Conservation (phyloP, 2,888 invertebrate species). For the Rotaria macrura region DNA sequence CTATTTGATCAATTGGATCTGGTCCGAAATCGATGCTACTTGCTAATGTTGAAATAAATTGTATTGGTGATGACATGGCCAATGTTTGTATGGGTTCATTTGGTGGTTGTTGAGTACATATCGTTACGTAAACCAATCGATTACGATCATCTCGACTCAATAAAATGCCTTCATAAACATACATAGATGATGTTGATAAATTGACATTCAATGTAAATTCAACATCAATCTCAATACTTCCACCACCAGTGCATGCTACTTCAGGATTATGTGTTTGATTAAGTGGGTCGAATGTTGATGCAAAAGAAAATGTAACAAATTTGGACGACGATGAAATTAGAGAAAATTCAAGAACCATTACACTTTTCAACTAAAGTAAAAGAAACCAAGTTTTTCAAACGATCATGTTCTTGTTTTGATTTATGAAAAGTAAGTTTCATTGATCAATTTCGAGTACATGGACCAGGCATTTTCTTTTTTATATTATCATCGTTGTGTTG, state of each 20-base stretch:
- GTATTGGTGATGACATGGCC: not conserved
- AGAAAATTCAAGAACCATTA: conserved; percentile 8
- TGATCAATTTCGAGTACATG: too few relatives aligned
- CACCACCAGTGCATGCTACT: not conserved
- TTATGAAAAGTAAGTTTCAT: too few relatives aligned
- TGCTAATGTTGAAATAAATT: not conserved
- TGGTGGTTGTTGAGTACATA: not conserved
- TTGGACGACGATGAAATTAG: not conserved
- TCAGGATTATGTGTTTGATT: conserved; percentile 20
- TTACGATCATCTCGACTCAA: not conserved
- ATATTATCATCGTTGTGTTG: too few relatives aligned
- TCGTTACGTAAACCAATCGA: not conserved
- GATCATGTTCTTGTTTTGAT: too few relatives aligned
- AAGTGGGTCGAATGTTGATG: not conserved
- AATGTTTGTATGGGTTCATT: not conserved
- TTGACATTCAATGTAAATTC: not conserved
- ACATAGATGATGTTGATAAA: not conserved
- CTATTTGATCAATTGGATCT: not conserved
- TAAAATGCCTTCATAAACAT: not conserved
- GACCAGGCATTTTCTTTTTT: too few relatives aligned
- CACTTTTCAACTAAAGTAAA: not conserved
- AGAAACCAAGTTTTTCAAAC: too few relatives aligned
- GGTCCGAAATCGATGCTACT: conserved; percentile 4
- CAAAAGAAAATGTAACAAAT: not conserved
- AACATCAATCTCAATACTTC: not conserved